Conservation (phyloP, 2,113 vertebrate species). For the Petaurus breviceps region DNA sequence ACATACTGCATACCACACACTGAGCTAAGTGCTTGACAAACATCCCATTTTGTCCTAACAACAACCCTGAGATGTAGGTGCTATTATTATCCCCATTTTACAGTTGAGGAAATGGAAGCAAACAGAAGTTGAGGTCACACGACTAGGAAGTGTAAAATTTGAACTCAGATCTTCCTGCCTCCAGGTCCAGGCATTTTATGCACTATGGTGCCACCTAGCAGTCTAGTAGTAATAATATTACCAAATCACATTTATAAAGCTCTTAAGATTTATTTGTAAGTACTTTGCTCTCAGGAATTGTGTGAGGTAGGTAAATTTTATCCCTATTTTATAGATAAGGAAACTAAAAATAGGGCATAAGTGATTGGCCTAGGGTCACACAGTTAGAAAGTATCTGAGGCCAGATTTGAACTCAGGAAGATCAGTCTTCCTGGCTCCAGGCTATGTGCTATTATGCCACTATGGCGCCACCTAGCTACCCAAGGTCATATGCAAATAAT, state of each 20-base stretch:
- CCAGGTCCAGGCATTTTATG: neutral
- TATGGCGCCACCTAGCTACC: neutral
- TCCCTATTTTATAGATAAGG: neutral
- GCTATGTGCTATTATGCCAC: neutral
- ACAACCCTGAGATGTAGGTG: neutral
- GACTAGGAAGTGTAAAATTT: neutral
- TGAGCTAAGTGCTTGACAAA: neutral
- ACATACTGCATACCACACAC: neutral
- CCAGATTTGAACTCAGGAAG: neutral
- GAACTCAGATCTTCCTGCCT: neutral
- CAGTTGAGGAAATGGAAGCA: neutral
- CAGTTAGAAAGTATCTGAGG: neutral
- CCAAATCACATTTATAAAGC: neutral
- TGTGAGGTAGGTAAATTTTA: neutral
- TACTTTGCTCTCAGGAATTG: neutral
- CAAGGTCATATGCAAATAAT: neutral
- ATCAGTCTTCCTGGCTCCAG: neutral
- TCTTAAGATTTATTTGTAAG: neutral
- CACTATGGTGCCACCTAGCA: neutral
- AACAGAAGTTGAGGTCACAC: neutral
- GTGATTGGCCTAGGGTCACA: neutral
- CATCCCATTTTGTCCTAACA: neutral
- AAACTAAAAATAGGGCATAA: neutral
- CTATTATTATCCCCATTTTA: neutral
- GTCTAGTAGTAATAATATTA: neutral